Evolutionary conservation across 1,140 invertebrate species (phyloP).

Genomic region (Telenomus remus): DNA sequence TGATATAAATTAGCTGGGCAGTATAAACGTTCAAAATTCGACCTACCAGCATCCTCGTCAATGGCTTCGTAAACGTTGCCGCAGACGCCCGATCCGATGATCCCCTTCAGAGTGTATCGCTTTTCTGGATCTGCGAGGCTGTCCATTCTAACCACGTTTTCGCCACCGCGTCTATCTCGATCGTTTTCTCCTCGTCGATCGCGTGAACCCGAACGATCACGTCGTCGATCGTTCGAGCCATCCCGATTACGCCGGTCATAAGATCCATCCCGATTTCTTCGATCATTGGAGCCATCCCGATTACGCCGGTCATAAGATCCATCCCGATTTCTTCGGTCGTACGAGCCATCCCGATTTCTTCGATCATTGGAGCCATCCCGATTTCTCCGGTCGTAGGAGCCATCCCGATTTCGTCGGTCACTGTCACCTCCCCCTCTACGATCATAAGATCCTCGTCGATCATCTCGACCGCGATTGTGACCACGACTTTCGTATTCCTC

Average conservation of each 20-base stretch:
- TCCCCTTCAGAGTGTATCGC: conserved; percentile 80
- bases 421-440: conserved; percentile 22
- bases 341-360: conserved; percentile 42
- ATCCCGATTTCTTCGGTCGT: conserved; percentile 22
- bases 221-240: conserved; percentile 16
- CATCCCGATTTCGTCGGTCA: conserved; percentile 12
- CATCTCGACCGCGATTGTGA: neutral
- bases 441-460: neutral
- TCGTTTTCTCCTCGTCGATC: conserved; percentile 26
- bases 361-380: conserved; percentile 47
- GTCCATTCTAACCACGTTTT: conserved; percentile 68
- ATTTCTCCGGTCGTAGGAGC: conserved; percentile 20
- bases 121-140: conserved; percentile 81
- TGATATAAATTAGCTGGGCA: conserved; percentile 22
- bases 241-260: conserved; percentile 23
- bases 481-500: neutral
- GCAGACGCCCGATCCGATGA: conserved; percentile 84
- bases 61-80: conserved; percentile 85
- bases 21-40: conserved; percentile 1
- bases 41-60: conserved; percentile 81
- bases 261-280: conserved; percentile 4
- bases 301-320: conserved; percentile 23
- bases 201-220: conserved; percentile 11
- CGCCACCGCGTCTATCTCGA: conserved; percentile 20
- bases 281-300: conserved; percentile 29